Evolutionary conservation across 2,888 invertebrate genomes (phyloP).

Genomic region (Torymus texanus): DNA sequence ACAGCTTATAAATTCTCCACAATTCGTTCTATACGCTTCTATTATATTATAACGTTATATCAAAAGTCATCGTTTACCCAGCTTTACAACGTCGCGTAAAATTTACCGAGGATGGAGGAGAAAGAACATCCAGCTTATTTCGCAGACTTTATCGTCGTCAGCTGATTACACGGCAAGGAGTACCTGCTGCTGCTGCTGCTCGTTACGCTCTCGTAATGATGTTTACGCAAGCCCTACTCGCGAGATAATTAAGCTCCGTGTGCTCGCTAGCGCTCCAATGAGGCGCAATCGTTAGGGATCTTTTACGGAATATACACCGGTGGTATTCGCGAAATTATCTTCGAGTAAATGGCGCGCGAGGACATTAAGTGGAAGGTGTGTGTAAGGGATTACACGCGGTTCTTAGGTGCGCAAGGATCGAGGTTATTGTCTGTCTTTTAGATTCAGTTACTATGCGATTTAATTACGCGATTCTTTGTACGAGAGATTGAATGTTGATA

Average conservation of each 20-base stretch:
- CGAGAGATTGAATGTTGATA: too few relatives aligned
- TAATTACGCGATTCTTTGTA: too few relatives aligned
- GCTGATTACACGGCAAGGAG: slow-evolving; percentile 20
- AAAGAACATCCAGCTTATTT: neutral
- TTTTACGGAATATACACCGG: neutral
- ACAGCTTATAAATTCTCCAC: too few relatives aligned
- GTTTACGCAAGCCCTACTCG: slow-evolving; percentile 60
- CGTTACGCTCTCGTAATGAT: slow-evolving; percentile 59
- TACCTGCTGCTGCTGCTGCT: slow-evolving; percentile 30
- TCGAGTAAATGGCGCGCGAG: too few relatives aligned
- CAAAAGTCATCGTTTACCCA: too few relatives aligned
- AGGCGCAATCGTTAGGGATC: slow-evolving; percentile 6
- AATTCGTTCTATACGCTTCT: too few relatives aligned
- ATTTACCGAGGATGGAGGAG: neutral
- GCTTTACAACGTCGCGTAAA: neutral
- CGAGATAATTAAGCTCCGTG: slow-evolving; percentile 62
- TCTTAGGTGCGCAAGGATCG: too few relatives aligned
- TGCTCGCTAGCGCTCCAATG: neutral
- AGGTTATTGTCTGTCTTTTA: too few relatives aligned
- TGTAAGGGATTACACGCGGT: too few relatives aligned
- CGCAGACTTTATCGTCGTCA: slow-evolving; percentile 17
- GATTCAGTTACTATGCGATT: too few relatives aligned
- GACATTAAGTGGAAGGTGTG: too few relatives aligned
- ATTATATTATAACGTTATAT: too few relatives aligned
- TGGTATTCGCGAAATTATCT: slow-evolving; percentile 6